A percentile compares a stretch with the other conserved stretches of the same genome.
These are phyloP conservation scores for Chaunax sp. DNA, from an alignment of 2,797 vertebrate species.

Conservation along the genomic window DNA sequence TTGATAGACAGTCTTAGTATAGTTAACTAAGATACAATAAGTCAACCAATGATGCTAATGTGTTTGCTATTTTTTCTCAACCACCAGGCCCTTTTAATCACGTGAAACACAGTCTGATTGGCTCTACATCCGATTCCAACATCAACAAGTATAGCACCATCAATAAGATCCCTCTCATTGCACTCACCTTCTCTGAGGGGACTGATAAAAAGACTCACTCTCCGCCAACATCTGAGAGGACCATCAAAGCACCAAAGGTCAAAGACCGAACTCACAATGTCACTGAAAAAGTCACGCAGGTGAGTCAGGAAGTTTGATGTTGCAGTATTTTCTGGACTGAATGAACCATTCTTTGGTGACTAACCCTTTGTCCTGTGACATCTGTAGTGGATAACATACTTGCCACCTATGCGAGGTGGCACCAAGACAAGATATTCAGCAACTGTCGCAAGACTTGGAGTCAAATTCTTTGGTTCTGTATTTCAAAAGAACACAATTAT, in stretches of 20 bases:
- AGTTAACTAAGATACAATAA: background rate
- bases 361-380: background rate
- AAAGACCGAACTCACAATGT: conserved; percentile 99
- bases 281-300: conserved; percentile 99
- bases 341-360: background rate
- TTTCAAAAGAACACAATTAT: conserved; percentile 3
- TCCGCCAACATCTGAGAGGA: conserved; percentile 94
- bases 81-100: conserved; percentile 94
- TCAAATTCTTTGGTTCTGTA: background rate
- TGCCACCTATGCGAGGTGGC: background rate
- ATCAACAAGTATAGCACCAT: conserved; percentile 99
- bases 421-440: background rate
- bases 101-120: conserved; percentile 95
- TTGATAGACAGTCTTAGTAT: background rate
- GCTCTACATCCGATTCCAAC: conserved; percentile 98
- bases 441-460: no score
- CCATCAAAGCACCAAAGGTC: conserved; percentile 98
- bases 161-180: conserved; percentile 98
- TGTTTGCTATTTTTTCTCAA: conserved; percentile 25
- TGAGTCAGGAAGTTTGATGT: conserved; percentile 66
- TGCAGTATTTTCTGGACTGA: background rate
- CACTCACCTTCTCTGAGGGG: conserved; percentile 95
- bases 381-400: no score
- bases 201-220: conserved; percentile 94
- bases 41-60: conserved; percentile 3